Evolutionary conservation across 1,140 invertebrate species (phyloP).

Genomic region (Lanistes nyassanus): DNA sequence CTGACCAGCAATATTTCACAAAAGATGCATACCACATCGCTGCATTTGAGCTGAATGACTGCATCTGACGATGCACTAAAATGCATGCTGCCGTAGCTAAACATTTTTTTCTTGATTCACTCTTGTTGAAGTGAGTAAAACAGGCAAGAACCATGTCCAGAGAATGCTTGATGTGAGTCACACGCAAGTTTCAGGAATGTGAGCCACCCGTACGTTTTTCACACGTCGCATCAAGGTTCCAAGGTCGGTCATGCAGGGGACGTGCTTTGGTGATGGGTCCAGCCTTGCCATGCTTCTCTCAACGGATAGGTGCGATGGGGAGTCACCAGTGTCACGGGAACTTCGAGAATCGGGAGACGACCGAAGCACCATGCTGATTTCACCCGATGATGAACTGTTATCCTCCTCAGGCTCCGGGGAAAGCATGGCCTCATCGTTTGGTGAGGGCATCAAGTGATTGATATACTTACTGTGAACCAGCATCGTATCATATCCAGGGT

Average conservation of each 20-base stretch:
- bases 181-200: conserved; percentile 52
- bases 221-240: conserved; percentile 43
- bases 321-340: conserved; percentile 22
- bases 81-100: too few species aligned
- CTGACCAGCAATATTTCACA: too few species aligned
- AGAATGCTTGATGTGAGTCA: conserved; percentile 10
- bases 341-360: neutral
- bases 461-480: conserved; percentile 45
- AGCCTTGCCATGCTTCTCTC: conserved; percentile 21
- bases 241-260: conserved; percentile 47
- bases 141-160: too few species aligned
- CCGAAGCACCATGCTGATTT: conserved; percentile 7
- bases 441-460: conserved; percentile 48
- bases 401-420: conserved; percentile 32
- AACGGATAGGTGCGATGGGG: neutral
- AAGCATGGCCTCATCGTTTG: conserved; percentile 24
- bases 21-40: too few species aligned
- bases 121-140: too few species aligned
- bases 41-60: too few species aligned
- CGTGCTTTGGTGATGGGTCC: conserved; percentile 20
- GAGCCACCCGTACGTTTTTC: conserved; percentile 48
- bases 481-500: too few species aligned
- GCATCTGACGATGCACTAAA: too few species aligned
- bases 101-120: too few species aligned
- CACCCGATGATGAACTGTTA: conserved; percentile 20